Percentiles rank a stretch among this genome's conserved stretches.
Evolutionary conservation across 2,888 invertebrate species (phyloP).

Genomic region (Parasteatoda lunata): DNA sequence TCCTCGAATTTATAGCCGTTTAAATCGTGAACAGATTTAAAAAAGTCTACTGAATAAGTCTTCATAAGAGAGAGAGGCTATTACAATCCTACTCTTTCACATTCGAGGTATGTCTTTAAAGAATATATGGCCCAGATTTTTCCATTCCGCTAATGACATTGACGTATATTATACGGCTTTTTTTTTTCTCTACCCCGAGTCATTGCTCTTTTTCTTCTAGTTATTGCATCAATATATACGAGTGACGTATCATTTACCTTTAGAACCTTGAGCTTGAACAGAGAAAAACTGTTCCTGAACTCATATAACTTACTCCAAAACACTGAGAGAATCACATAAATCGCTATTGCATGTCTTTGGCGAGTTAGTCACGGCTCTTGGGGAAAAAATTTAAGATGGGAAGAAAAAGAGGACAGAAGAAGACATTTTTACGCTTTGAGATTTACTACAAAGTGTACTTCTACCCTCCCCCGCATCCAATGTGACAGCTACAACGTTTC

Average conservation of each 20-base stretch:
- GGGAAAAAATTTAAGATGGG: background rate
- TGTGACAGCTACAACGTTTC: slow-evolving; percentile 48
- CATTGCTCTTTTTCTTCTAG: slow-evolving; percentile 8
- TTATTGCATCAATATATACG: slow-evolving; percentile 2
- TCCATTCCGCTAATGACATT: no score
- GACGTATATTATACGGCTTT: no score
- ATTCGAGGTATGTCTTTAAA: no score
- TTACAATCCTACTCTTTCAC: no score
- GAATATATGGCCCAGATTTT: no score
- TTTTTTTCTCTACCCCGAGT: background rate
- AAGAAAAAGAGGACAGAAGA: slow-evolving; percentile 24
- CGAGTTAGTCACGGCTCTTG: slow-evolving; percentile 54
- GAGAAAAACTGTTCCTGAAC: slow-evolving; percentile 15
- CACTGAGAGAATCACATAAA: slow-evolving; percentile 51
- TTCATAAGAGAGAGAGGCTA: no score
- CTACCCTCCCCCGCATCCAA: background rate
- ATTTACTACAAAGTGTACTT: slow-evolving; percentile 61
- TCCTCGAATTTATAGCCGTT: no score
- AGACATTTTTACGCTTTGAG: slow-evolving; percentile 62
- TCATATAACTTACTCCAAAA: slow-evolving; percentile 44
- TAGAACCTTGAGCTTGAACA: background rate
- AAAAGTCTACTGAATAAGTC: no score
- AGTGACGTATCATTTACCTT: background rate
- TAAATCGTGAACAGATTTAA: no score
- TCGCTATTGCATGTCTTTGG: slow-evolving; percentile 61